Evolutionary conservation across 2,888 invertebrate genomes (phyloP).

Genomic region (Cerastoderma edule): DNA sequence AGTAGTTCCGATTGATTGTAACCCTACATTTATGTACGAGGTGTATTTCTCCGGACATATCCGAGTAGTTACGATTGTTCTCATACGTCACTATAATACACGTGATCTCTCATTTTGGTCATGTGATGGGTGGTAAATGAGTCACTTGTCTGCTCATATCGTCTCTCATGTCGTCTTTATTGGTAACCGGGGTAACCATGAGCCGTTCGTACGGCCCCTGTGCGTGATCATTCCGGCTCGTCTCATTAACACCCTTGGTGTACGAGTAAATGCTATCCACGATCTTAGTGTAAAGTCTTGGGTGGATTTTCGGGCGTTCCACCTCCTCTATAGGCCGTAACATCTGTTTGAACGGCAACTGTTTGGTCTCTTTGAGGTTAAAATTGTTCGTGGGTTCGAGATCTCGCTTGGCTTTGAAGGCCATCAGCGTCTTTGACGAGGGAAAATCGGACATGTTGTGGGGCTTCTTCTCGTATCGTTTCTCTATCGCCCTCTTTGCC

Average conservation of each 20-base stretch:
- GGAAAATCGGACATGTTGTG: conserved; percentile 50
- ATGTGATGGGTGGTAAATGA: conserved; percentile 46
- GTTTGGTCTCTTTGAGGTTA: conserved; percentile 52
- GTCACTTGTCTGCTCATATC: conserved; percentile 40
- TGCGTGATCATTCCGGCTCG: background rate
- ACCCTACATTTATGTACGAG: too few relatives aligned
- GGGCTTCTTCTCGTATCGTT: conserved; percentile 48
- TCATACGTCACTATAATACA: too few relatives aligned
- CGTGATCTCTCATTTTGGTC: too few relatives aligned
- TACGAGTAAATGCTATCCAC: conserved; percentile 60
- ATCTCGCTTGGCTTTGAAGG: conserved; percentile 49
- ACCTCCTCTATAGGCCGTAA: conserved; percentile 25
- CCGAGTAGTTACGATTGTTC: too few relatives aligned
- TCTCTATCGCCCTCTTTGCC: conserved; percentile 48
- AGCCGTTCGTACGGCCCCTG: conserved; percentile 44
- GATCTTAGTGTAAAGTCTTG: conserved; percentile 56
- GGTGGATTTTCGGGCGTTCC: conserved; percentile 44
- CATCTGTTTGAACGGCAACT: conserved; percentile 61
- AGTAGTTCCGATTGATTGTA: too few relatives aligned
- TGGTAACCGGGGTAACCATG: conserved; percentile 57
- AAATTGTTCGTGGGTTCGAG: conserved; percentile 41
- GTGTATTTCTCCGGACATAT: too few relatives aligned
- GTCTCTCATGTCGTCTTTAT: conserved; percentile 50
- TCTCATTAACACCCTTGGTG: conserved; percentile 43
- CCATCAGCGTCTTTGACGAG: conserved; percentile 41